These are phyloP conservation scores for Tonatia bakeri DNA, from an alignment of 2,113 vertebrate species.

Conservation along the genomic window DNA sequence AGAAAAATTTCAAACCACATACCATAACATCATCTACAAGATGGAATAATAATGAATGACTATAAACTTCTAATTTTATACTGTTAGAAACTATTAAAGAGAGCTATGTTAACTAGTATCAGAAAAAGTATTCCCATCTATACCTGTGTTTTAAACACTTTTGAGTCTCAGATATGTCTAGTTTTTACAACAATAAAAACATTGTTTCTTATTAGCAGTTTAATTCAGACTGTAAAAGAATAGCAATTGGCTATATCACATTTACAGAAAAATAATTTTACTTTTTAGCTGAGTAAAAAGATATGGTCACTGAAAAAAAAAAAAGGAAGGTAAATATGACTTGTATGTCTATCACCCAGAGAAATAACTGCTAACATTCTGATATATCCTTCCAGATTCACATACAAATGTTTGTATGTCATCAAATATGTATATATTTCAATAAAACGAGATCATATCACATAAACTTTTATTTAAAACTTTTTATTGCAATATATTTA, in stretches of 20 bases:
- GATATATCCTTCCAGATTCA: not conserved
- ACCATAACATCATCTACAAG: not conserved
- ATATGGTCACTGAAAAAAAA: not conserved
- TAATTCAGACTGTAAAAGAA: not conserved
- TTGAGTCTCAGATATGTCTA: not conserved
- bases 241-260: not conserved
- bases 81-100: not conserved
- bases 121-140: not conserved
- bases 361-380: not conserved
- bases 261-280: not conserved
- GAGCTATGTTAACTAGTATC: not conserved
- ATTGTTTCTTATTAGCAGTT: not conserved
- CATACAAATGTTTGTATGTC: not conserved
- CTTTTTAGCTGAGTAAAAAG: not conserved
- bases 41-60: not conserved
- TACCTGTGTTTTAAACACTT: not conserved
- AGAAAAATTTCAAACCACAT: not conserved
- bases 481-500: not conserved
- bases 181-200: not conserved
- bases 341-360: not conserved
- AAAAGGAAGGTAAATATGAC: not conserved
- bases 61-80: not conserved
- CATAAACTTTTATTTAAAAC: not conserved
- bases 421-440: not conserved
- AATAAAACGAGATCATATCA: not conserved